Conservation (phyloP, 2,888 invertebrate species). For the Epinotia ramella region DNA sequence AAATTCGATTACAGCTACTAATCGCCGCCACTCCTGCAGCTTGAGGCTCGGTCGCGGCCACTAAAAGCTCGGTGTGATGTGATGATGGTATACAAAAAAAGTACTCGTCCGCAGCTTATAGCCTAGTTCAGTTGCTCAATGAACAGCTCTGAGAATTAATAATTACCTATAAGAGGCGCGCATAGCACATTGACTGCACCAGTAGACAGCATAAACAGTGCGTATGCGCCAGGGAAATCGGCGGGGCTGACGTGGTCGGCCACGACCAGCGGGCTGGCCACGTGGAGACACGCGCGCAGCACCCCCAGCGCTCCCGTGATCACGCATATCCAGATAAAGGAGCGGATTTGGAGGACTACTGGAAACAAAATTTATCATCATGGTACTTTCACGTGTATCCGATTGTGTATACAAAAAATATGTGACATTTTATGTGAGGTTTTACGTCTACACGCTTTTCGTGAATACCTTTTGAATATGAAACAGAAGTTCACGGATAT, state of each 20-base stretch:
- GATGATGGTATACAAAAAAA: no score
- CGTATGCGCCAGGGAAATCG: conserved; percentile 90
- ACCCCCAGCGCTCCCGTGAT: conserved; percentile 85
- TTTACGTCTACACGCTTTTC: no score
- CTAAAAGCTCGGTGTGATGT: no score
- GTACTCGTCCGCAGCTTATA: background rate
- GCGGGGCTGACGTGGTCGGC: conserved; percentile 87
- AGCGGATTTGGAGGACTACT: conserved; percentile 68
- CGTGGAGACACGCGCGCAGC: conserved; percentile 88
- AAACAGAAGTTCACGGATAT: no score
- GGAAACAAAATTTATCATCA: conserved; percentile 47
- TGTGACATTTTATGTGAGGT: no score
- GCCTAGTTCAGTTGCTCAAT: no score
- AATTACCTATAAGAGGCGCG: conserved; percentile 87
- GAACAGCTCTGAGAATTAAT: background rate
- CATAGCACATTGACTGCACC: conserved; percentile 87
- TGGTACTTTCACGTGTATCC: background rate
- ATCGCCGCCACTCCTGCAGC: no score
- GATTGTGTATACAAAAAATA: no score
- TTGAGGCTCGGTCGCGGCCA: no score
- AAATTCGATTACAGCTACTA: no score
- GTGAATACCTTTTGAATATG: no score
- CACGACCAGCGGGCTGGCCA: conserved; percentile 88
- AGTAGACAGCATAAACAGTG: conserved; percentile 88
- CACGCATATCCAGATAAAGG: conserved; percentile 64